Percentiles rank a stretch among this genome's conserved stretches.
Evolutionary conservation across 2,888 invertebrate species (phyloP).

Genomic region (Agrochola lychnidis): DNA sequence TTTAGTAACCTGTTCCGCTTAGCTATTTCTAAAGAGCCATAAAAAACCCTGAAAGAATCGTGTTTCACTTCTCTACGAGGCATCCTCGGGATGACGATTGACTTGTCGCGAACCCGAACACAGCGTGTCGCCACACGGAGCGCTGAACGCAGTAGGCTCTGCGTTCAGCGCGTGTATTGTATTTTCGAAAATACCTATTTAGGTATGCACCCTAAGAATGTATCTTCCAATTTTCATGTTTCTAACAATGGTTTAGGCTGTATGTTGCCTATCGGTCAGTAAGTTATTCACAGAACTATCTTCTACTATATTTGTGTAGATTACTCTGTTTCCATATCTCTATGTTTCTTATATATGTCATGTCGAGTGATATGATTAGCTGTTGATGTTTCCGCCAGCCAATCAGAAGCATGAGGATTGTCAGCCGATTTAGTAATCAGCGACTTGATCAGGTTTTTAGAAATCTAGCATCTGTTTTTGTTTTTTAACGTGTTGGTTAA

Average conservation of each 20-base stretch:
- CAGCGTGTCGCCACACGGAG: no score
- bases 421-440: constrained; percentile 3
- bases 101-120: no score
- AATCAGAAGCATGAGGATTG: constrained; percentile 10
- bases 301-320: not conserved
- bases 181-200: no score
- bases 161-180: no score
- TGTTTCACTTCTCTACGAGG: no score
- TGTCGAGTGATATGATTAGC: constrained; percentile 13
- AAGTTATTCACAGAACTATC: not conserved
- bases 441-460: not conserved
- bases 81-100: no score
- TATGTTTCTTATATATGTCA: constrained; percentile 1
- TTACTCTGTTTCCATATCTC: not conserved
- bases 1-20: no score
- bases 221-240: not conserved
- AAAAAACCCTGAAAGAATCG: no score
- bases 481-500: not conserved
- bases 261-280: not conserved
- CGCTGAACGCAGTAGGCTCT: no score
- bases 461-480: not conserved
- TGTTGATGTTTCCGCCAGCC: constrained; percentile 1
- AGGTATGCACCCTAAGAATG: not conserved
- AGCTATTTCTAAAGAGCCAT: no score
- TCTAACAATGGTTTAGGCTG: not conserved